phyloP scores from a whole-genome alignment of 2,113 vertebrate genomes.

The Spermophilus dauricus region DNA sequence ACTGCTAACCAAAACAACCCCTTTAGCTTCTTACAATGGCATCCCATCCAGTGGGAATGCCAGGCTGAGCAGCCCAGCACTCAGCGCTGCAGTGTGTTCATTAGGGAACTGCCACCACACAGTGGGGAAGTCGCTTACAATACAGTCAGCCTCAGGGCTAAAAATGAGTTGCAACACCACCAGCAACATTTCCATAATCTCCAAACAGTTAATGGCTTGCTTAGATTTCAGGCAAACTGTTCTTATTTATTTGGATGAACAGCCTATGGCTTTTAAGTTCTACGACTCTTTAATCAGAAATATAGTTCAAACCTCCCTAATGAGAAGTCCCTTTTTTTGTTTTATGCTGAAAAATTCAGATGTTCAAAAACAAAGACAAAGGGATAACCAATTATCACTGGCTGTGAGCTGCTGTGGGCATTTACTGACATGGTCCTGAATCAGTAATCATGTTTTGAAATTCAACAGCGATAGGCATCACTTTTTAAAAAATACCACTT shows the following conservation, averaged over 20 bases:
- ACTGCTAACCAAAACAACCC: background rate
- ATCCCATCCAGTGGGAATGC: background rate
- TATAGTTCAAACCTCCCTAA: background rate
- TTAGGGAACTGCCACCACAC: background rate
- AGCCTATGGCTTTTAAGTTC: background rate
- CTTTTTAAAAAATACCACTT: background rate
- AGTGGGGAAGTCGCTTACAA: background rate
- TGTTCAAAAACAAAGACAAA: constrained; percentile 53
- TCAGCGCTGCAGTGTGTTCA: background rate
- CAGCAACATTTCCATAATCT: background rate
- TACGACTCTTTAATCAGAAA: constrained; percentile 32
- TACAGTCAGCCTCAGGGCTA: background rate
- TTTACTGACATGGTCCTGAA: constrained; percentile 48
- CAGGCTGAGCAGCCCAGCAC: background rate
- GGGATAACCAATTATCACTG: background rate
- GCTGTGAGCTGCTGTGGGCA: background rate
- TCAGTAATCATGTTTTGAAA: background rate
- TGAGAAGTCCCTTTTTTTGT: background rate
- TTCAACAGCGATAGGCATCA: background rate
- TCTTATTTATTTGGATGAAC: constrained; percentile 41
- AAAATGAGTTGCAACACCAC: background rate
- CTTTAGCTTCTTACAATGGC: background rate
- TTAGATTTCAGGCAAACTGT: constrained; percentile 24
- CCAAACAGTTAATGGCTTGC: background rate
- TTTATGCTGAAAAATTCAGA: constrained; percentile 24